These are phyloP conservation scores for Emesis furor DNA, from an alignment of 2,888 invertebrate species.

Conservation along the genomic window DNA sequence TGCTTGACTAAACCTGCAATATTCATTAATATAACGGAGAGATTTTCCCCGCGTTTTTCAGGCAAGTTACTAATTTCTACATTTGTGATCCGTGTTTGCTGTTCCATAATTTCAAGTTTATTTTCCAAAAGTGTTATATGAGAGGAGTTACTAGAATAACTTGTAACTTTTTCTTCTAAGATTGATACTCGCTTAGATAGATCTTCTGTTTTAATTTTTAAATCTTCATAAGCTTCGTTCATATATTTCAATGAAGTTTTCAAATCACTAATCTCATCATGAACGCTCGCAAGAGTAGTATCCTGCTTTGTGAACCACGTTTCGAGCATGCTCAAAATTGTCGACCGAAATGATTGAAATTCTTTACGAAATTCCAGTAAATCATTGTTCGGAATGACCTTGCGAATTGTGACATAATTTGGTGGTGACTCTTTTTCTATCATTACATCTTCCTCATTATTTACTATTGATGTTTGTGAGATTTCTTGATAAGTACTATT, in stretches of 20 bases:
- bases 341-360: background rate
- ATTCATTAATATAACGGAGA: constrained; percentile 23
- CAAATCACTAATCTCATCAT: background rate
- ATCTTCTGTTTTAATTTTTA: background rate
- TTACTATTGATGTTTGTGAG: no score
- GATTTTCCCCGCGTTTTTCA: constrained; percentile 41
- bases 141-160: background rate
- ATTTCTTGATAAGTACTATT: no score
- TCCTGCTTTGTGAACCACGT: background rate
- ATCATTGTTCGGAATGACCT: background rate
- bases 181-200: background rate
- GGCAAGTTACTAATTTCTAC: constrained; percentile 57
- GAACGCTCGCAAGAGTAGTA: background rate
- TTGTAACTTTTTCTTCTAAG: background rate
- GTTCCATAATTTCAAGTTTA: constrained; percentile 49
- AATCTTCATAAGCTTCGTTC: background rate
- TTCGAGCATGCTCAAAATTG: background rate
- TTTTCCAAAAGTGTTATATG: constrained; percentile 17
- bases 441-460: background rate
- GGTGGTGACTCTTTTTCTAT: background rate
- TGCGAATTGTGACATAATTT: background rate
- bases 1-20: constrained; percentile 27
- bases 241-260: background rate
- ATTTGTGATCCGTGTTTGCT: constrained; percentile 48
- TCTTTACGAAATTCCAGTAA: background rate